Percentiles rank a stretch among this genome's conserved stretches.
These are phyloP conservation scores for Lymantria monacha DNA, from an alignment of 2,888 invertebrate species.

Conservation along the genomic window DNA sequence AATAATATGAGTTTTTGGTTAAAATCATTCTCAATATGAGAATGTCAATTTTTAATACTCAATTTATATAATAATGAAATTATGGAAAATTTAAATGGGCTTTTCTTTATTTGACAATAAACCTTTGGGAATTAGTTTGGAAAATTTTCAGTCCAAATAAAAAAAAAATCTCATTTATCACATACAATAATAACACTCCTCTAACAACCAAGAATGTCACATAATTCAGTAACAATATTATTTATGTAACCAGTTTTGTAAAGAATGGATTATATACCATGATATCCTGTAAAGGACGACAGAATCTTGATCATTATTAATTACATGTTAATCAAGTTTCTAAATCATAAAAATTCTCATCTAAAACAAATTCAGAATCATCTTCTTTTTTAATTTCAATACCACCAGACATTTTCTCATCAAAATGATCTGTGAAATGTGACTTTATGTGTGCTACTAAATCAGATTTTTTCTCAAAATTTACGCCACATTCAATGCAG, in stretches of 20 bases:
- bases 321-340: constrained; percentile 52
- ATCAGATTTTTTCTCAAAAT: constrained; percentile 82
- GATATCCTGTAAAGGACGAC: too few species aligned
- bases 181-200: neutral
- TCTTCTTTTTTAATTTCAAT: constrained; percentile 68
- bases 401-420: constrained; percentile 57
- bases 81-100: neutral
- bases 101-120: neutral
- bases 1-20: constrained; percentile 20
- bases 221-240: too few species aligned
- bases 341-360: constrained; percentile 70
- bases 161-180: neutral
- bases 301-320: constrained; percentile 11
- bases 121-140: too few species aligned
- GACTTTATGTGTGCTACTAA: constrained; percentile 83
- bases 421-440: constrained; percentile 77
- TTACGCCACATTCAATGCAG: constrained; percentile 84
- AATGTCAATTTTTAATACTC: constrained; percentile 11
- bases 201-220: neutral
- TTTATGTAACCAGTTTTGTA: too few species aligned
- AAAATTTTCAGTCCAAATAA: neutral
- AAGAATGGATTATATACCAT: too few species aligned
- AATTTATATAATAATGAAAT: neutral
- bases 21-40: constrained; percentile 32
- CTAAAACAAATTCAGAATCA: constrained; percentile 57